A percentile compares a stretch with the other conserved stretches of the same genome.
Conservation (phyloP, 2,113 vertebrate species). For the Bothrops jararaca region DNA sequence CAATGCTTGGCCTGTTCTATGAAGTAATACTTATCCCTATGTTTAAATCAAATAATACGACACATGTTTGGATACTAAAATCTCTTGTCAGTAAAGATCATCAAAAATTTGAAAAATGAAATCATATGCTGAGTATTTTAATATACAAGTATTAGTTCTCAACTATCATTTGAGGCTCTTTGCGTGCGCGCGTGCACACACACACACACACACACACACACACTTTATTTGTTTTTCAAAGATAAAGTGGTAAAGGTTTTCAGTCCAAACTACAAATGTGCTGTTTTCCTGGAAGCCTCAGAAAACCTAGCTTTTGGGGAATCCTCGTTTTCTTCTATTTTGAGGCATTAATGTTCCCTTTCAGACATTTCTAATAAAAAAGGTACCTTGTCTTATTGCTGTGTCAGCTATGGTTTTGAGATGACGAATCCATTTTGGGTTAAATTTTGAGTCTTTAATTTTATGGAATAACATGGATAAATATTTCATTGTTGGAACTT, state of each 20-base stretch:
- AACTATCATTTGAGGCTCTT: not conserved
- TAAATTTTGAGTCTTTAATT: not conserved
- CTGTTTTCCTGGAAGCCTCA: not conserved
- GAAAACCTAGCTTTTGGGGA: not conserved
- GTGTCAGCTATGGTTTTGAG: not conserved
- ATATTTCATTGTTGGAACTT: not conserved
- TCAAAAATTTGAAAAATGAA: not conserved
- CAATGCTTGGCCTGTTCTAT: not conserved
- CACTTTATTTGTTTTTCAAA: not conserved
- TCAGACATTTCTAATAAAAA: not conserved
- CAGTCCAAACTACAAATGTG: not conserved
- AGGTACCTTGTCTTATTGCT: not conserved
- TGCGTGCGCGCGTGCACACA: not conserved
- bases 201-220: not conserved
- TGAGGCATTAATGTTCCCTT: not conserved
- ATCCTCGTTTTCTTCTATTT: not conserved
- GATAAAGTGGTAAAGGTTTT: not conserved
- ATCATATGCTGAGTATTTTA: not conserved
- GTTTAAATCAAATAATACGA: no score
- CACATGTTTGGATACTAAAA: not conserved
- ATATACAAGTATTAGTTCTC: not conserved
- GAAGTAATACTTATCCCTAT: no score
- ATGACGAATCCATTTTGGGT: not conserved
- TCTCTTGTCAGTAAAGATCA: not conserved
- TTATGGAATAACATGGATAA: not conserved